phyloP scores from a whole-genome alignment of 2,113 vertebrate genomes.

The Motacilla tschutschensis region DNA sequence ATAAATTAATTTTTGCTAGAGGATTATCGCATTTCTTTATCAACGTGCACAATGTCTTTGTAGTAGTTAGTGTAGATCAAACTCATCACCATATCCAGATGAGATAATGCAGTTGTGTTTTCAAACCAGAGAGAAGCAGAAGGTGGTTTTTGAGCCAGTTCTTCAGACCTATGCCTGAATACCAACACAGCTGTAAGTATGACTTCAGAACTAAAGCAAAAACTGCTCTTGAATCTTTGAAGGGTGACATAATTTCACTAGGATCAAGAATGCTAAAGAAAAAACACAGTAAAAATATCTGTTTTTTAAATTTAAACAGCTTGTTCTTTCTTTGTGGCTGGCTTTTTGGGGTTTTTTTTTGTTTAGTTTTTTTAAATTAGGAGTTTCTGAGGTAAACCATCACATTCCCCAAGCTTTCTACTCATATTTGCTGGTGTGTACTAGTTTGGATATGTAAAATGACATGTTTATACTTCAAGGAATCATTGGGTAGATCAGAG shows the following conservation, averaged over 20 bases:
- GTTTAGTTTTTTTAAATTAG: not conserved
- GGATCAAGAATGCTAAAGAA: not conserved
- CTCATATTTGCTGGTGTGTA: not conserved
- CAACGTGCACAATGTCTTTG: not conserved
- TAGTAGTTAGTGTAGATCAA: not conserved
- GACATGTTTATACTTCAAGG: conserved; percentile 15
- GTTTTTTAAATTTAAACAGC: not conserved
- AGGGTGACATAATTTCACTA: not conserved
- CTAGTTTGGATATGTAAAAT: not conserved
- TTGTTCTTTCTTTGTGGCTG: not conserved
- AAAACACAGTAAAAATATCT: not conserved
- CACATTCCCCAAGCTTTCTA: not conserved
- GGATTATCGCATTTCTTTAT: conserved; percentile 17
- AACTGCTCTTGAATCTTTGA: not conserved
- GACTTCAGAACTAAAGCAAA: not conserved
- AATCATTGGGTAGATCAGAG: not conserved
- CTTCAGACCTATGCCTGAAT: not conserved
- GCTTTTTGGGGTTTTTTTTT: not conserved
- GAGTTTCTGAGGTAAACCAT: not conserved
- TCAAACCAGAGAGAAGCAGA: not conserved
- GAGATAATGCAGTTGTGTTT: not conserved
- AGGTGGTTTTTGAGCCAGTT: not conserved
- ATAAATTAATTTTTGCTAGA: conserved; percentile 49
- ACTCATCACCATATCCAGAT: not conserved
- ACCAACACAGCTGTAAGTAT: not conserved